Percentiles rank a stretch among this genome's conserved stretches.
Evolutionary conservation across 2,113 vertebrate species (phyloP).

Genomic region (Opisthocomus hoazin): DNA sequence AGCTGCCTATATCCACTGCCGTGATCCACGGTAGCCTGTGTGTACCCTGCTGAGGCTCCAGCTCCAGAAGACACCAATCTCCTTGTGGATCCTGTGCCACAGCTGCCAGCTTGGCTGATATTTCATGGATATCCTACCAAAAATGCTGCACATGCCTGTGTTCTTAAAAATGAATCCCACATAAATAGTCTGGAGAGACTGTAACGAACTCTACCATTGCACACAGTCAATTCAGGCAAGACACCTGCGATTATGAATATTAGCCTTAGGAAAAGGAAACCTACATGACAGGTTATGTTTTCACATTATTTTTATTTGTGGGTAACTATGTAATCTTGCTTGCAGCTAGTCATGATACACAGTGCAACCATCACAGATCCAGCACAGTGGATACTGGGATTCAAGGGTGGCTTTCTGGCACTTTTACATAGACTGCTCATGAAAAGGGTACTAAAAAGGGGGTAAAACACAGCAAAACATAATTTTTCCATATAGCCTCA

Average conservation of each 20-base stretch:
- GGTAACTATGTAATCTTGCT: not conserved
- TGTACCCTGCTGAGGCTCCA: not conserved
- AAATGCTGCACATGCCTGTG: not conserved
- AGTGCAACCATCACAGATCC: not conserved
- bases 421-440: not conserved
- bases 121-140: not conserved
- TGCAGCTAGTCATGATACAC: not conserved
- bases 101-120: not conserved
- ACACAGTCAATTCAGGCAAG: not conserved
- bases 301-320: not conserved
- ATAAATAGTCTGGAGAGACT: not conserved
- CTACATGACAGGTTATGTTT: not conserved
- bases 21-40: not conserved
- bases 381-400: not conserved
- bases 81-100: not conserved
- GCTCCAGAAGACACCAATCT: not conserved
- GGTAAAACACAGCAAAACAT: not conserved
- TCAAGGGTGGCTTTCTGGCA: not conserved
- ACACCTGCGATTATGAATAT: not conserved
- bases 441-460: not conserved
- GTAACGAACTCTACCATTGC: not conserved
- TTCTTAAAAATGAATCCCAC: not conserved
- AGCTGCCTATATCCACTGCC: not conserved
- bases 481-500: not conserved
- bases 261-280: not conserved